Evolutionary conservation across 2,113 vertebrate species (phyloP).

Genomic region (Chionodraco myersi): DNA sequence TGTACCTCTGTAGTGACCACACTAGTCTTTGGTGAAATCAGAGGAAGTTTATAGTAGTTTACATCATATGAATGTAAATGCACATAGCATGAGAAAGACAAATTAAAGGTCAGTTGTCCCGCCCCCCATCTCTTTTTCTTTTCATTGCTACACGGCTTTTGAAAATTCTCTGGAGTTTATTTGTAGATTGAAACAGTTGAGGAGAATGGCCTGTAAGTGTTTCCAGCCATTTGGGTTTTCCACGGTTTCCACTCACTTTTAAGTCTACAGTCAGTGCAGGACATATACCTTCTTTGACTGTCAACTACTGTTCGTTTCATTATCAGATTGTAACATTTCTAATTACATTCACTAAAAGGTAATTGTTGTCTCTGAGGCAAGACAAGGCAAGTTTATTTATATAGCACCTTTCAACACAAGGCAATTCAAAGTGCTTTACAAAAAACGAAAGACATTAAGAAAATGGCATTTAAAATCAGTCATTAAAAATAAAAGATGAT

Average conservation of each 20-base stretch:
- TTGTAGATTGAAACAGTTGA: slow-evolving; percentile 77
- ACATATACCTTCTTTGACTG: slow-evolving; percentile 52
- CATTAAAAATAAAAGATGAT: no score
- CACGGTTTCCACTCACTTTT: slow-evolving; percentile 66
- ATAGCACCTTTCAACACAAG: no score
- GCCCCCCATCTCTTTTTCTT: slow-evolving; percentile 21
- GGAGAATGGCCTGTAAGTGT: slow-evolving; percentile 76
- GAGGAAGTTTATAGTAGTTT: no score
- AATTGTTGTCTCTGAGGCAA: background rate
- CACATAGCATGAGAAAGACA: no score
- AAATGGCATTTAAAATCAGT: no score
- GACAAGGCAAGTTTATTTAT: no score
- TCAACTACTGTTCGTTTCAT: slow-evolving; percentile 13
- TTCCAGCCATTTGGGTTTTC: slow-evolving; percentile 80
- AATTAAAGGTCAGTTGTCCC: no score
- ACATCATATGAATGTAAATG: background rate
- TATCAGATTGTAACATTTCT: slow-evolving; percentile 16
- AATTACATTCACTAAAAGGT: slow-evolving; percentile 4
- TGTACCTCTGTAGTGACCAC: no score
- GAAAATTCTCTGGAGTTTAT: slow-evolving; percentile 82
- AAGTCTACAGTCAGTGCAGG: slow-evolving; percentile 51
- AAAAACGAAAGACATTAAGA: no score
- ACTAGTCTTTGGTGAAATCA: no score
- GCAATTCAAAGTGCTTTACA: no score
- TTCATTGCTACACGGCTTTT: slow-evolving; percentile 73